Conservation (phyloP, 2,888 invertebrate genomes). For the Anorthoa munda region DNA sequence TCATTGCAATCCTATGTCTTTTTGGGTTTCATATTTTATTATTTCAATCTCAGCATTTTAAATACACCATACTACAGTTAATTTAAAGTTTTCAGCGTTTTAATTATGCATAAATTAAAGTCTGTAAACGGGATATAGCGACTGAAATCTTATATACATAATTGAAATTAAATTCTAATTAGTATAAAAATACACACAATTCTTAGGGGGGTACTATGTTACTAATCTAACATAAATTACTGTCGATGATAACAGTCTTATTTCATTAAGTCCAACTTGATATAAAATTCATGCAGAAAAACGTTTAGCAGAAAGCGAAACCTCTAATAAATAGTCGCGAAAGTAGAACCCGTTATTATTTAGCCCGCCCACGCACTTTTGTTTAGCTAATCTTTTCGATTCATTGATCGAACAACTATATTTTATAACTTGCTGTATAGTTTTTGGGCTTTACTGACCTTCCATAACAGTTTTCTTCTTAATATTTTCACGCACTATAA, state of each 20-base stretch:
- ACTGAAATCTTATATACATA: neutral
- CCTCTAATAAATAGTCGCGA: conserved; percentile 44
- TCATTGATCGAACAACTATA: conserved; percentile 3
- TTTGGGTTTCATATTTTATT: conserved; percentile 2
- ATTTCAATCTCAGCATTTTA: neutral
- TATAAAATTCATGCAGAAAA: conserved; percentile 10
- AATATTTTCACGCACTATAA: conserved; percentile 10
- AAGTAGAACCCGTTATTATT: conserved; percentile 45
- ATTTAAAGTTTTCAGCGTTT: neutral
- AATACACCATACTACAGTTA: neutral
- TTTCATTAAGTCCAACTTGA: conserved; percentile 6
- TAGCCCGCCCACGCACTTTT: conserved; percentile 39
- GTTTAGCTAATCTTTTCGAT: conserved; percentile 5
- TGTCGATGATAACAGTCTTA: neutral
- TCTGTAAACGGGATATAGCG: neutral
- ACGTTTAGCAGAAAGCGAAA: conserved; percentile 51
- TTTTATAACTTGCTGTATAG: neutral
- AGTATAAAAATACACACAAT: conserved; percentile 14
- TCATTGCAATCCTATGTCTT: conserved; percentile 27
- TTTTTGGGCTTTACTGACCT: conserved; percentile 49
- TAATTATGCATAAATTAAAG: neutral
- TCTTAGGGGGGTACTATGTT: neutral
- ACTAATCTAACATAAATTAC: neutral
- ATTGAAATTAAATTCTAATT: neutral
- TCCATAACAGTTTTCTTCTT: conserved; percentile 42